phyloP scores from a whole-genome alignment of 2,888 invertebrate genomes.

The Drosophila meridionalis region DNA sequence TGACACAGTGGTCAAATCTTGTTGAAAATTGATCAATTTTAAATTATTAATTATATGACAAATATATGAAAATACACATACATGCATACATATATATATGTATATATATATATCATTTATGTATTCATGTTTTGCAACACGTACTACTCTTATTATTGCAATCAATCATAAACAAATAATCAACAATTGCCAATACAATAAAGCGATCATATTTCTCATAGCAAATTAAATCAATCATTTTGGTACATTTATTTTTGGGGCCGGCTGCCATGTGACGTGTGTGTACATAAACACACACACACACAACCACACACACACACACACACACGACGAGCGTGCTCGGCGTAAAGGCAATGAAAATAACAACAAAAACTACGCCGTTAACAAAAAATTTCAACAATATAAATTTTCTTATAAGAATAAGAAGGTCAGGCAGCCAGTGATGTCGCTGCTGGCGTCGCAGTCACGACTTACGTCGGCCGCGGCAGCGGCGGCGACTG shows the following conservation, averaged over 20 bases:
- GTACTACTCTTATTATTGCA: not conserved
- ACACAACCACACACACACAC: not conserved
- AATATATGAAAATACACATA: not conserved
- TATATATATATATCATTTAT: not conserved
- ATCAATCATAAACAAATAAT: slow-evolving; percentile 24
- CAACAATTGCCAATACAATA: slow-evolving; percentile 39
- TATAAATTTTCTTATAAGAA: slow-evolving; percentile 48
- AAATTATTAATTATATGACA: not conserved
- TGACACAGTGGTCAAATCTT: slow-evolving; percentile 5
- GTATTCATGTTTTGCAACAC: not conserved
- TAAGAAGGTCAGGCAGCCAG: slow-evolving; percentile 55
- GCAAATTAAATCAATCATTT: slow-evolving; percentile 54
- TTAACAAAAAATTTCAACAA: slow-evolving; percentile 48
- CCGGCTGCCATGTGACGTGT: slow-evolving; percentile 36
- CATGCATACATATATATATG: not conserved
- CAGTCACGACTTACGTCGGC: slow-evolving; percentile 10
- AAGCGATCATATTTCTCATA: slow-evolving; percentile 37
- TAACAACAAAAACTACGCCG: slow-evolving; percentile 55
- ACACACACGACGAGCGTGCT: slow-evolving; percentile 24
- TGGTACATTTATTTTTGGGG: slow-evolving; percentile 24
- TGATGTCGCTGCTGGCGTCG: slow-evolving; percentile 28
- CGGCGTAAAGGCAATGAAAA: slow-evolving; percentile 37
- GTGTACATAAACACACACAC: slow-evolving; percentile 1
- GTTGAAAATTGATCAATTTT: not conserved
- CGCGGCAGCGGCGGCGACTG: not conserved